Conservation (phyloP, 2,888 invertebrate species). For the Polymixis lichenea region DNA sequence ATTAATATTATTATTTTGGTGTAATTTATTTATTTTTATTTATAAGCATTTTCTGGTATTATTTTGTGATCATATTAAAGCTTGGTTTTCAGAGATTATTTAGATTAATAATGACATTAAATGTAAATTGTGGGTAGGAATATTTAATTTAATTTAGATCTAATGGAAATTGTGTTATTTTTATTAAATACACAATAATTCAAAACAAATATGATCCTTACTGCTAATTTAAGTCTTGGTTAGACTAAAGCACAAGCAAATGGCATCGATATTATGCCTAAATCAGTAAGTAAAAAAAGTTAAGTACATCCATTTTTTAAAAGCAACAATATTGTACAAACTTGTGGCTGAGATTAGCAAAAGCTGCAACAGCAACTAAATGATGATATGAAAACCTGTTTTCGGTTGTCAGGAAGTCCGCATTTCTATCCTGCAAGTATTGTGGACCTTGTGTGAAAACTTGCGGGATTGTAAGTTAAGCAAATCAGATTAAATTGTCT, state of each 20-base stretch:
- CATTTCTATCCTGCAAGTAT: neutral
- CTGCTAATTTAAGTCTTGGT: neutral
- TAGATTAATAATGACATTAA: constrained; percentile 16
- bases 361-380: too few species aligned
- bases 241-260: neutral
- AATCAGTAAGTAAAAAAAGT: neutral
- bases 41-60: constrained; percentile 34
- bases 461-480: constrained; percentile 7
- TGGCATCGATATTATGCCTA: neutral
- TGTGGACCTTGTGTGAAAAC: neutral
- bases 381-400: too few species aligned
- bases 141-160: constrained; percentile 24
- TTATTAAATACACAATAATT: neutral
- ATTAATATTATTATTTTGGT: constrained; percentile 13
- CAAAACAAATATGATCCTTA: neutral
- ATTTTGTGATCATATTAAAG: constrained; percentile 50
- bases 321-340: constrained; percentile 11
- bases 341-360: neutral
- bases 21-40: constrained; percentile 37
- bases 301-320: neutral
- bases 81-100: constrained; percentile 29
- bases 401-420: neutral
- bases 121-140: constrained; percentile 29
- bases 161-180: neutral
- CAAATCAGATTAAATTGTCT: neutral